Conservation (phyloP, 2,797 vertebrate species). For the Ammospiza maritima region DNA sequence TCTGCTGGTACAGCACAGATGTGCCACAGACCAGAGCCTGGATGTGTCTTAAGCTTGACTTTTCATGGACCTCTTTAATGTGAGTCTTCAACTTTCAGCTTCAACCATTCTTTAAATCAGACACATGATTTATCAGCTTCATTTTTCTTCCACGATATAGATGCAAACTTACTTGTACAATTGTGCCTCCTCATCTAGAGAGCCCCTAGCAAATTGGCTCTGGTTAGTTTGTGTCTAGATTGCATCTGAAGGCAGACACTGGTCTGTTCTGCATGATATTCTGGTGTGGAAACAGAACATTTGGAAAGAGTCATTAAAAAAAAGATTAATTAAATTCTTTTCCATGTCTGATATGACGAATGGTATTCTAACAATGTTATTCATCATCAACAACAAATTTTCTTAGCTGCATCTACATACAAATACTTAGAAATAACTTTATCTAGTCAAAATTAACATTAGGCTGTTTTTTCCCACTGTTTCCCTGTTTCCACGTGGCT, state of each 20-base stretch:
- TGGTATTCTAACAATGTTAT: neutral
- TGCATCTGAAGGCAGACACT: neutral
- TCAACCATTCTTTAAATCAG: neutral
- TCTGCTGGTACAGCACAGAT: neutral
- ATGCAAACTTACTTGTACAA: neutral
- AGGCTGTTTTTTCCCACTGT: accelerated
- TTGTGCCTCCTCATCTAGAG: neutral
- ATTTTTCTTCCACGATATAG: neutral
- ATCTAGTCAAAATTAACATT: neutral
- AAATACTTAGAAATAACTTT: neutral
- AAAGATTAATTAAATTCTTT: neutral
- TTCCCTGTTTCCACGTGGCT: neutral
- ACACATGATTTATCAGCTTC: accelerated
- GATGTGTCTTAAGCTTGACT: neutral
- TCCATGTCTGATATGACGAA: neutral
- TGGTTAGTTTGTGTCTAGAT: neutral
- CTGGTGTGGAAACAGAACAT: neutral
- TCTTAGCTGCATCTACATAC: neutral
- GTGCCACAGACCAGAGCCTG: neutral
- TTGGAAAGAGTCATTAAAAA: neutral
- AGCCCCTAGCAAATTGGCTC: neutral
- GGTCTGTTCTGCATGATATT: neutral
- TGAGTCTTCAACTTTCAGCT: neutral
- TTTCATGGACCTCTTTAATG: neutral
- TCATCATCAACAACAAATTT: neutral